Conservation (phyloP, 2,113 vertebrate species). For the Camelus dromedarius region DNA sequence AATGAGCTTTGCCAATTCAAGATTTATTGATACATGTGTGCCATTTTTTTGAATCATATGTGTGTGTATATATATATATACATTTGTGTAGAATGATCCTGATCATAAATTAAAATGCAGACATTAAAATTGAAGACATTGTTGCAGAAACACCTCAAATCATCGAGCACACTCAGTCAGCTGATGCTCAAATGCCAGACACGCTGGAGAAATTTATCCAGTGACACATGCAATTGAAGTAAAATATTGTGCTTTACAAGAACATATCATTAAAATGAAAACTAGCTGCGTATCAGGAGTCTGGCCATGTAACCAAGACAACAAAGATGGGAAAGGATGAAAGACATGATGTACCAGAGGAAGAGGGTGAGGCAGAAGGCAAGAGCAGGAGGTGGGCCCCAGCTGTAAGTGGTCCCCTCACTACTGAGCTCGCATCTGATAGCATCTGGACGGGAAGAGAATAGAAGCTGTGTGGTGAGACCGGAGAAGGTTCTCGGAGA, state of each 20-base stretch:
- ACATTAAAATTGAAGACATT: conserved; percentile 58
- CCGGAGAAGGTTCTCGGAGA: rapidly evolving
- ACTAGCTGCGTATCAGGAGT: conserved; percentile 83
- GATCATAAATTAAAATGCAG: conserved; percentile 78
- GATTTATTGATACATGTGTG: conserved; percentile 57
- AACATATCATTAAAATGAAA: conserved; percentile 87
- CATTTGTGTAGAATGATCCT: conserved; percentile 68
- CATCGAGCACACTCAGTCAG: conserved; percentile 78
- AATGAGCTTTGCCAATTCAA: conserved; percentile 71
- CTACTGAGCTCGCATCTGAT: not conserved
- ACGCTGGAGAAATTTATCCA: conserved; percentile 85
- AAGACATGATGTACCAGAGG: conserved; percentile 66
- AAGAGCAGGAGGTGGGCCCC: conserved; percentile 19
- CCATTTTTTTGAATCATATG: conserved; percentile 63
- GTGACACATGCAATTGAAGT: conserved; percentile 84
- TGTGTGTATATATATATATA: not conserved
- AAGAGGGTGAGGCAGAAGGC: conserved; percentile 62
- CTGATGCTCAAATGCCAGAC: conserved; percentile 86
- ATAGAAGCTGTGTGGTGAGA: not conserved
- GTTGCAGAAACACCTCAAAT: conserved; percentile 77
- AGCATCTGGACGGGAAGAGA: not conserved
- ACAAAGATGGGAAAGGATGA: conserved; percentile 84
- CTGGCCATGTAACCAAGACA: conserved; percentile 90
- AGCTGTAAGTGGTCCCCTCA: not conserved
- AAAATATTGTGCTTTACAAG: conserved; percentile 88